phyloP scores from a whole-genome alignment of 2,888 invertebrate genomes.

The Andricus quercusramuli region DNA sequence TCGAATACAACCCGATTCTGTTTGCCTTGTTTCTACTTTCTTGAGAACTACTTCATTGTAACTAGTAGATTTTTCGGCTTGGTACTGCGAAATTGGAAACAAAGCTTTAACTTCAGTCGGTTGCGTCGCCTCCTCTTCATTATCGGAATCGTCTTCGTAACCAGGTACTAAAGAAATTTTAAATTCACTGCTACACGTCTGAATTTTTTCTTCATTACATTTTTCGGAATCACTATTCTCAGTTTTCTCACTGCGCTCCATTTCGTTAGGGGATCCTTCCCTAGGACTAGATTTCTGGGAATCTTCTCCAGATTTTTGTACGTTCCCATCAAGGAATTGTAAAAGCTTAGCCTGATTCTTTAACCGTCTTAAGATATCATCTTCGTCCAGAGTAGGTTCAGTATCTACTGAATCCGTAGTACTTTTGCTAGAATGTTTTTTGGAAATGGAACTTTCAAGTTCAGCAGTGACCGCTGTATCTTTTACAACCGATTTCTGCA shows the following conservation, averaged over 20 bases:
- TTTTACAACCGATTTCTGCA: conserved; percentile 59
- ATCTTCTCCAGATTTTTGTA: conserved; percentile 63
- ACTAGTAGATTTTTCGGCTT: conserved; percentile 46
- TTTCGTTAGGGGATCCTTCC: conserved; percentile 40
- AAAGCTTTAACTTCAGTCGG: conserved; percentile 74
- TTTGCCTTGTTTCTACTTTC: conserved; percentile 60
- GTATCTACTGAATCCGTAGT: not conserved
- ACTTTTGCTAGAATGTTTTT: not conserved
- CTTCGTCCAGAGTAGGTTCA: conserved; percentile 69
- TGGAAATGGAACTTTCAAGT: not conserved
- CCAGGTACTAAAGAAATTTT: conserved; percentile 80
- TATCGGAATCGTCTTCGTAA: conserved; percentile 81
- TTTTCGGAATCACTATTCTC: conserved; percentile 5
- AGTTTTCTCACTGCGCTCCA: conserved; percentile 50
- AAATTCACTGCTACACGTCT: conserved; percentile 41
- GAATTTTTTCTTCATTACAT: conserved; percentile 16
- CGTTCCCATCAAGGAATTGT: conserved; percentile 76
- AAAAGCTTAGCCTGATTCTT: conserved; percentile 78
- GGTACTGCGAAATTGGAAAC: conserved; percentile 78
- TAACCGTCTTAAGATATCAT: conserved; percentile 75
- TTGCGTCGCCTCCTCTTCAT: conserved; percentile 73
- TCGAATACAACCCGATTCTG: conserved; percentile 58
- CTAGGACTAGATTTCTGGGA: conserved; percentile 44
- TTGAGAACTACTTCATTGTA: conserved; percentile 46
- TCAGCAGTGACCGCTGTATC: conserved; percentile 12